Conservation (phyloP, 2,888 invertebrate species). For the Digitonthophagus gazella region DNA sequence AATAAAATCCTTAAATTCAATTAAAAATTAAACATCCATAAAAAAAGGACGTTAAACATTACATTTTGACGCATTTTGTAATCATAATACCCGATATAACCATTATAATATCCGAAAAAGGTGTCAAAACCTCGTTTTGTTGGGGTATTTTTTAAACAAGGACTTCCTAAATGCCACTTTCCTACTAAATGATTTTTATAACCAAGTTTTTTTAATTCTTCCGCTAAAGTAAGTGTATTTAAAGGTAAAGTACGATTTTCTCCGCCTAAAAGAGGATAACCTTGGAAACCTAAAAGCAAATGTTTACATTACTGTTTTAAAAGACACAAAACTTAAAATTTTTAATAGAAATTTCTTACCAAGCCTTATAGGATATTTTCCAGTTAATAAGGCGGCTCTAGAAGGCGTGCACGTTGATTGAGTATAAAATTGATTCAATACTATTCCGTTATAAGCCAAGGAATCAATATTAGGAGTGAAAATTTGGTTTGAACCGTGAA, state of each 20-base stretch:
- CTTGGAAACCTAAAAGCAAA: conserved; percentile 73
- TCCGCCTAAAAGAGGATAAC: conserved; percentile 62
- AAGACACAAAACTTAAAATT: conserved; percentile 1
- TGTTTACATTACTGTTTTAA: too few species aligned
- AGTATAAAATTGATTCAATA: conserved; percentile 81
- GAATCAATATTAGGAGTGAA: conserved; percentile 89
- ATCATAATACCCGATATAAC: conserved; percentile 75
- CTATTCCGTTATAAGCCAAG: conserved; percentile 77
- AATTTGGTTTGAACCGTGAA: conserved; percentile 84
- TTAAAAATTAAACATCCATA: neutral
- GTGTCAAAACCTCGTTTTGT: conserved; percentile 72
- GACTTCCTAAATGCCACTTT: conserved; percentile 85
- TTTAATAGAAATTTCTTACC: conserved; percentile 52
- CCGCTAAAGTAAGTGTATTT: conserved; percentile 53
- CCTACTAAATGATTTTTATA: conserved; percentile 76
- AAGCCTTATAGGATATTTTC: conserved; percentile 81
- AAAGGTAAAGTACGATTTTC: conserved; percentile 71
- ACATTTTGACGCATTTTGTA: conserved; percentile 25
- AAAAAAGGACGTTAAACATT: neutral
- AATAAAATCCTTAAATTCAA: conserved; percentile 43
- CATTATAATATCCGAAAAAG: conserved; percentile 83
- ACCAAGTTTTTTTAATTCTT: conserved; percentile 63
- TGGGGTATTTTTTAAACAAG: conserved; percentile 65
- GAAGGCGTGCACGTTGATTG: conserved; percentile 86
- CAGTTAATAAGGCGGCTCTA: conserved; percentile 76